Percentiles rank a stretch among this genome's conserved stretches.
Evolutionary conservation across 2,888 invertebrate genomes (phyloP).

Genomic region (Eilema griseolum): DNA sequence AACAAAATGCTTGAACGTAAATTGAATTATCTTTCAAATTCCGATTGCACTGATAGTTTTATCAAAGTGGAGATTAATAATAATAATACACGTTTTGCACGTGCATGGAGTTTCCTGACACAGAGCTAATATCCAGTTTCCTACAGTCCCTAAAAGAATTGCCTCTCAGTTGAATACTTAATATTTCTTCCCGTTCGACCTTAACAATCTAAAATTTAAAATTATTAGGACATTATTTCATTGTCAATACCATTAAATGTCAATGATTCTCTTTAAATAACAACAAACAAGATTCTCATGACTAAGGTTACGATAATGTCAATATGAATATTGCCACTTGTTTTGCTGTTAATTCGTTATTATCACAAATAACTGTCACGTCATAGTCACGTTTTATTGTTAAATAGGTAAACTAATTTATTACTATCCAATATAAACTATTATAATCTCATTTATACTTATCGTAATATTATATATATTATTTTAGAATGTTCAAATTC

Average conservation of each 20-base stretch:
- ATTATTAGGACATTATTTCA: conserved; percentile 22
- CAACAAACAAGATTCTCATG: not conserved
- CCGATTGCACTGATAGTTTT: not conserved
- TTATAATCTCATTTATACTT: no score
- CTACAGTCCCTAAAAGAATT: no score
- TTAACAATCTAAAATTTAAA: conserved; percentile 17
- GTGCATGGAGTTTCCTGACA: no score
- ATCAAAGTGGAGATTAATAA: no score
- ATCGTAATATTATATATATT: no score
- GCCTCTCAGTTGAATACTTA: not conserved
- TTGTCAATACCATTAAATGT: conserved; percentile 30
- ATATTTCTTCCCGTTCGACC: conserved; percentile 7
- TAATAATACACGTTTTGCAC: no score
- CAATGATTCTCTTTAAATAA: not conserved
- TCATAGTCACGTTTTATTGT: no score
- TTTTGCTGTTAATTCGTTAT: not conserved
- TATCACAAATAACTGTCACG: not conserved
- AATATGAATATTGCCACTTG: not conserved
- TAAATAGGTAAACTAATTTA: not conserved
- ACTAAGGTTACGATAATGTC: conserved; percentile 9
- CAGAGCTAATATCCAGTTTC: no score
- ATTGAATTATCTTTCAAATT: not conserved
- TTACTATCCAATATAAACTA: no score
- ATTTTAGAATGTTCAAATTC: no score
- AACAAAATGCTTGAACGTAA: not conserved